phyloP scores from a whole-genome alignment of 37 sponge, comb jelly and placozoan genomes.

The Ianthella basta region DNA sequence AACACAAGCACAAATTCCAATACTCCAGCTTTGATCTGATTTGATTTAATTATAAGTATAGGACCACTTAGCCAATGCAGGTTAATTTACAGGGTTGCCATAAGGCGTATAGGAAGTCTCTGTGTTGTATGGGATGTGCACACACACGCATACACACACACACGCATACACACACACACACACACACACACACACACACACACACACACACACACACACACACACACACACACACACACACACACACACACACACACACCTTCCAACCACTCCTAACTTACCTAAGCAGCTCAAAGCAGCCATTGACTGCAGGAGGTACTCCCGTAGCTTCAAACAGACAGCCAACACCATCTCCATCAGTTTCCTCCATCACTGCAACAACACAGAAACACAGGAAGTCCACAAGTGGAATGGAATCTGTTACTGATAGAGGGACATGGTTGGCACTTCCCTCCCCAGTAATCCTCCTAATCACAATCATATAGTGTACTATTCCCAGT shows the following conservation, averaged over 20 bases:
- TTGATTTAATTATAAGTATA: too few relatives aligned
- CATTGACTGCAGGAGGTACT: conserved; percentile 61
- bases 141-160: conserved; percentile 3
- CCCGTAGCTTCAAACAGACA: conserved; percentile 86
- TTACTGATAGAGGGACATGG: too few relatives aligned
- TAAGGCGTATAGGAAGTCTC: not conserved
- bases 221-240: too few relatives aligned
- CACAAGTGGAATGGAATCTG: not conserved
- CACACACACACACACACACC: conserved; percentile 12
- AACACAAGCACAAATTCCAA: too few relatives aligned
- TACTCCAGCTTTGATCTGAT: too few relatives aligned
- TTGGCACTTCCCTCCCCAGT: too few relatives aligned
- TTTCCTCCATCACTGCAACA: conserved; percentile 71
- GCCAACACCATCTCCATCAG: conserved; percentile 86
- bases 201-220: conserved; percentile 29
- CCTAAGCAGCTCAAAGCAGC: conserved; percentile 77
- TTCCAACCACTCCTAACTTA: conserved; percentile 6
- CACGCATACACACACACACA: conserved; percentile 2
- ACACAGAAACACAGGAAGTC: not conserved
- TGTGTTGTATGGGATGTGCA: not conserved
- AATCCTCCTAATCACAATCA: too few relatives aligned
- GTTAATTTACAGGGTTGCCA: too few relatives aligned
- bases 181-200: conserved; percentile 8
- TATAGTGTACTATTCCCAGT: too few relatives aligned
- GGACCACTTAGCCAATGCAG: too few relatives aligned